Evolutionary conservation across 2,888 invertebrate genomes (phyloP).

Genomic region (Drosophila yooni): DNA sequence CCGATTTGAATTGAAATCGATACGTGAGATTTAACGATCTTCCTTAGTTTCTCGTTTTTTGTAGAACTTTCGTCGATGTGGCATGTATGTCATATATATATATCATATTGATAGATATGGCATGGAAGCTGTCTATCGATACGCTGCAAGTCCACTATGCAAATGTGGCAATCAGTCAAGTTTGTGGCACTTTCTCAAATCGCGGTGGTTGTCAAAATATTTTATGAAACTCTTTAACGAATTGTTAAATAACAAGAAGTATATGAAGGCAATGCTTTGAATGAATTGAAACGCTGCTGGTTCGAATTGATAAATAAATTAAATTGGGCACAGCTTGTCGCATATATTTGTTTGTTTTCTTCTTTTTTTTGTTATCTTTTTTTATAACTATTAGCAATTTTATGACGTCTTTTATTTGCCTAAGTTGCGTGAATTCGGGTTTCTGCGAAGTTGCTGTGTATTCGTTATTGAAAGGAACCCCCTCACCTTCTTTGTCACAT

Average conservation of each 20-base stretch:
- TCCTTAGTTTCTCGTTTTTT: constrained; percentile 3
- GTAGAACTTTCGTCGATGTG: constrained; percentile 6
- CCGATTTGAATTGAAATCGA: constrained; percentile 16
- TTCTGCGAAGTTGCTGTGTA: background rate
- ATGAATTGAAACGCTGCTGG: constrained; percentile 49
- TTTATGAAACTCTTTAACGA: constrained; percentile 61
- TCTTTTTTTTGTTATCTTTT: constrained; percentile 1
- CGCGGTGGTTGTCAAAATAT: constrained; percentile 44
- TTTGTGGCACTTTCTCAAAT: constrained; percentile 56
- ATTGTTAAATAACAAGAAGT: constrained; percentile 56
- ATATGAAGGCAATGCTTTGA: constrained; percentile 44
- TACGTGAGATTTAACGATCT: constrained; percentile 8
- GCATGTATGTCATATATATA: background rate
- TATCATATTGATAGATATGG: constrained; percentile 10
- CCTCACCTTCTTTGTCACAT: background rate
- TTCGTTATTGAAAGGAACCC: constrained; percentile 10
- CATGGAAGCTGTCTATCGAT: constrained; percentile 18
- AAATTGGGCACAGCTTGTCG: constrained; percentile 55
- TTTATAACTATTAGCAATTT: constrained; percentile 69
- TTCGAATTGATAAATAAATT: constrained; percentile 50
- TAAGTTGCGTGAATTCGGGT: constrained; percentile 59
- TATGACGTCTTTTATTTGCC: constrained; percentile 67
- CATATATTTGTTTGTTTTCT: constrained; percentile 1
- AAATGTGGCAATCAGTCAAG: constrained; percentile 35
- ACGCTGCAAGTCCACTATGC: constrained; percentile 24